Conservation (phyloP, 2,888 invertebrate species). For the Ypsolopha scabrella region DNA sequence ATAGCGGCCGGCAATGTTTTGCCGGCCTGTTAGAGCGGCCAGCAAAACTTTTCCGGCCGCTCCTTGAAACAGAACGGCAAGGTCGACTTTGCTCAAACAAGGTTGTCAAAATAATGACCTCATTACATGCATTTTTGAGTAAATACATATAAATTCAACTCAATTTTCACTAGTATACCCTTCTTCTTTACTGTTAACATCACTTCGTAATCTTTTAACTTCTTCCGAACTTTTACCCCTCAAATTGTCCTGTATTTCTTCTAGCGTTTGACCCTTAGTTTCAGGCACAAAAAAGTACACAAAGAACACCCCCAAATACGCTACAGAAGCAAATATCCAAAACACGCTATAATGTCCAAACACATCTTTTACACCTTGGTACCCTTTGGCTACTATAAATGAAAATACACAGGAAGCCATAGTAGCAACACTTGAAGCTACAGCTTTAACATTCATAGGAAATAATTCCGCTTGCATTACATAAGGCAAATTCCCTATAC, state of each 20-base stretch:
- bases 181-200: background rate
- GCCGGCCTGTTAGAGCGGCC: no score
- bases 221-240: constrained; percentile 35
- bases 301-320: constrained; percentile 68
- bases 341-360: constrained; percentile 72
- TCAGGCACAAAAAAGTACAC: constrained; percentile 71
- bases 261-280: constrained; percentile 72
- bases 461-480: constrained; percentile 75
- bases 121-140: no score
- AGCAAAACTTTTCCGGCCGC: no score
- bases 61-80: no score
- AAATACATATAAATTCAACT: background rate
- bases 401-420: constrained; percentile 68
- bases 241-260: constrained; percentile 70
- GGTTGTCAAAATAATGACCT: no score
- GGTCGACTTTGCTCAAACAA: no score
- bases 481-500: constrained; percentile 72
- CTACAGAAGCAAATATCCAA: constrained; percentile 66
- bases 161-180: background rate
- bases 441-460: constrained; percentile 72
- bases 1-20: no score
- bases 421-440: constrained; percentile 70
- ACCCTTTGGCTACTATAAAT: constrained; percentile 70
- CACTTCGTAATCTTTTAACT: constrained; percentile 20
- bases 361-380: constrained; percentile 65